Conservation (phyloP, 2,888 invertebrate species). For the Conomelus anceps region DNA sequence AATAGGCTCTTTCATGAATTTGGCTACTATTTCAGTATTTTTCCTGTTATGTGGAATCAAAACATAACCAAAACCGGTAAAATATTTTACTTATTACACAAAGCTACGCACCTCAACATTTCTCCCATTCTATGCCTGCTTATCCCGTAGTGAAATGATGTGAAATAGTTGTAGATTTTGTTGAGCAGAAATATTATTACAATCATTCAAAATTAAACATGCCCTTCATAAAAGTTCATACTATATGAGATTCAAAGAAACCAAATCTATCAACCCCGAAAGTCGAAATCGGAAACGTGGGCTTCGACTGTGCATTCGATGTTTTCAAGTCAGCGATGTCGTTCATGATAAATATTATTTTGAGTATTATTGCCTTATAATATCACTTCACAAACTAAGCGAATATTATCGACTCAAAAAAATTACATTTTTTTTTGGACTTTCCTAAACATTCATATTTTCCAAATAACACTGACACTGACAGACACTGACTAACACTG, state of each 20-base stretch:
- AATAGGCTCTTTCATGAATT: no score
- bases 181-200: not conserved
- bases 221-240: not conserved
- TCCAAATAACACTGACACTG: no score
- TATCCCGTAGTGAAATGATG: not conserved
- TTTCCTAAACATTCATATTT: no score
- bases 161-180: not conserved
- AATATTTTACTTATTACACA: not conserved
- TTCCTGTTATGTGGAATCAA: not conserved
- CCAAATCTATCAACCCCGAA: not conserved
- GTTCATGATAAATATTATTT: no score
- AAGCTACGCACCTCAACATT: not conserved
- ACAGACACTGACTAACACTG: no score
- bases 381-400: no score
- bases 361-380: no score
- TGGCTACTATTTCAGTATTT: slow-evolving; percentile 53
- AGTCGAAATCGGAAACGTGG: not conserved
- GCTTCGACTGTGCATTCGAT: not conserved
- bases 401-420: no score
- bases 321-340: no score
- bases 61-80: not conserved
- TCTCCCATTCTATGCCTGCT: not conserved
- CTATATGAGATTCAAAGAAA: not conserved
- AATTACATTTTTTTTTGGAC: no score
- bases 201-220: not conserved